Percentiles rank a stretch among this genome's conserved stretches.
These are phyloP conservation scores for Euclidia mi DNA, from an alignment of 2,888 invertebrate species.

Conservation along the genomic window DNA sequence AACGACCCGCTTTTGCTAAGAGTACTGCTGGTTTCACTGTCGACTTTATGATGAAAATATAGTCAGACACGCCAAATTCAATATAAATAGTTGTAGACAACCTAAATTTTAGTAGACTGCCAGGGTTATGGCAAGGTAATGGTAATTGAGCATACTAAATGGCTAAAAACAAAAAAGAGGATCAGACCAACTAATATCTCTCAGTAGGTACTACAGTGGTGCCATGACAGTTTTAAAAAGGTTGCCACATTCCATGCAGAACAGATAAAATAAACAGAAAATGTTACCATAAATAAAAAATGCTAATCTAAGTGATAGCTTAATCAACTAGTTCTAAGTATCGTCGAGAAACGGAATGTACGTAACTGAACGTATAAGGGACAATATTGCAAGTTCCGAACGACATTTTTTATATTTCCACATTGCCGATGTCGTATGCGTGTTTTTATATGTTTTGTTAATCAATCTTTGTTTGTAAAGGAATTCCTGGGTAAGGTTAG, in stretches of 20 bases:
- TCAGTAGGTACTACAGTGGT: too few relatives aligned
- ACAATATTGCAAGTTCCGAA: conserved; percentile 46
- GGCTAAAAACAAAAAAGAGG: too few relatives aligned
- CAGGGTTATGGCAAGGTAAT: too few relatives aligned
- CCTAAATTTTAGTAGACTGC: too few relatives aligned
- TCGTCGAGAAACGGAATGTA: conserved; percentile 41
- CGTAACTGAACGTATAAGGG: conserved; percentile 47
- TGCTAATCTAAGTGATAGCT: conserved; percentile 34
- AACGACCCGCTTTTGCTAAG: too few relatives aligned
- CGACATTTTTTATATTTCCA: conserved; percentile 33
- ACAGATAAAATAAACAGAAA: neutral
- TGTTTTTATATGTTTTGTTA: conserved; percentile 46
- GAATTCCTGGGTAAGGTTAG: conserved; percentile 23
- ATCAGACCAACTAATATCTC: too few relatives aligned
- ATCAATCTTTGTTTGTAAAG: conserved; percentile 39
- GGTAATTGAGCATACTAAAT: too few relatives aligned
- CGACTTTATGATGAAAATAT: too few relatives aligned
- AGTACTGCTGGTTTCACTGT: too few relatives aligned
- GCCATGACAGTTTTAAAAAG: too few relatives aligned
- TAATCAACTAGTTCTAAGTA: conserved; percentile 43
- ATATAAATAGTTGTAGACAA: too few relatives aligned
- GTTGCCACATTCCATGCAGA: neutral
- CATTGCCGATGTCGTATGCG: conserved; percentile 31
- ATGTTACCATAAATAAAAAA: neutral
- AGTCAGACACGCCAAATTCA: too few relatives aligned